Percentiles rank a stretch among this genome's conserved stretches.
Evolutionary conservation across 2,888 invertebrate species (phyloP).

Genomic region (Erebia palarica): DNA sequence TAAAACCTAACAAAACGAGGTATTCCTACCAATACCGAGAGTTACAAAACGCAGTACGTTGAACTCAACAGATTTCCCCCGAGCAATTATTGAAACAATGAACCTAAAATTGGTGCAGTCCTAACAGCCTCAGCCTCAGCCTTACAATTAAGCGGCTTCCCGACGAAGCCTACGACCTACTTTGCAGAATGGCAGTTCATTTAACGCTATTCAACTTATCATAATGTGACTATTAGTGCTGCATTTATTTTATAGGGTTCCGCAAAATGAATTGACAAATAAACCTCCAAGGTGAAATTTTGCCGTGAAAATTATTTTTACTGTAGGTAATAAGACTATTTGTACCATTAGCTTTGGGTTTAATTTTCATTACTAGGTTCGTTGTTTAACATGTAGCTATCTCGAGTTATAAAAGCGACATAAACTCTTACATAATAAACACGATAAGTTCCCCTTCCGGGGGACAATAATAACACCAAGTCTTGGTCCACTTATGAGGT

Average conservation of each 20-base stretch:
- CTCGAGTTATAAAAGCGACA: too few species aligned
- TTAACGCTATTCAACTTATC: conserved; percentile 76
- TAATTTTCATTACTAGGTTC: neutral
- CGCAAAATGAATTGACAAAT: conserved; percentile 41
- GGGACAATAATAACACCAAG: too few species aligned
- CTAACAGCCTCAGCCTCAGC: conserved; percentile 60
- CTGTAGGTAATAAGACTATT: neutral
- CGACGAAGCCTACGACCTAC: conserved; percentile 60
- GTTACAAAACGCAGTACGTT: conserved; percentile 54
- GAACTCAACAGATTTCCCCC: conserved; percentile 44
- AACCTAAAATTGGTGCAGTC: conserved; percentile 75
- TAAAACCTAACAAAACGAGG: conserved; percentile 33
- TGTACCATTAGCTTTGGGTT: neutral
- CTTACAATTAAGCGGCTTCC: conserved; percentile 35
- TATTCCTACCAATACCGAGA: conserved; percentile 50
- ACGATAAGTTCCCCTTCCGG: too few species aligned
- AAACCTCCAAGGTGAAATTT: neutral
- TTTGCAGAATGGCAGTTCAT: conserved; percentile 75
- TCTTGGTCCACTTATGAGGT: too few species aligned
- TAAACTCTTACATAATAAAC: too few species aligned
- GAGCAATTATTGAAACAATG: conserved; percentile 80
- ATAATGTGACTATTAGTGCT: conserved; percentile 74
- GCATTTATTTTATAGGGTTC: conserved; percentile 70
- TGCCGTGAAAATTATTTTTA: neutral
- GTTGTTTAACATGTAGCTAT: too few species aligned